phyloP scores from a whole-genome alignment of 1,140 invertebrate genomes.

The Phocides pigmalion region DNA sequence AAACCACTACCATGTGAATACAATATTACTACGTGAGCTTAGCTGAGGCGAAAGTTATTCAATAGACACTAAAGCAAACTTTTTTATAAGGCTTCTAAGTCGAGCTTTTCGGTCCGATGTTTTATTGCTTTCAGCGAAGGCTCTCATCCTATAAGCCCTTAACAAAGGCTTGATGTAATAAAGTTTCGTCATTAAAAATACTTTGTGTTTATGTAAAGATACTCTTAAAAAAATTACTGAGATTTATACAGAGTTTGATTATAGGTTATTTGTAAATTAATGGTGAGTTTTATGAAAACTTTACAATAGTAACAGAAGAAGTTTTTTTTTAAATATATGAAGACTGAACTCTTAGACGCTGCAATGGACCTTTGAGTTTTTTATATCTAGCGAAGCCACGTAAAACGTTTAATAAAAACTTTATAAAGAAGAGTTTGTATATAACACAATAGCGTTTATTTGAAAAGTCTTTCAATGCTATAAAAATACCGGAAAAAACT shows the following conservation, averaged over 20 bases:
- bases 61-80: background rate
- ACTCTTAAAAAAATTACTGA: background rate
- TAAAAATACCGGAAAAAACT: slow-evolving; percentile 2
- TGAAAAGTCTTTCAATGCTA: background rate
- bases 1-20: too few species aligned
- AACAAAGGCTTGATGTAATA: slow-evolving; percentile 8
- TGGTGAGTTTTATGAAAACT: too few species aligned
- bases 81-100: slow-evolving; percentile 6
- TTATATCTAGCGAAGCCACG: too few species aligned
- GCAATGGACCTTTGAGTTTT: too few species aligned
- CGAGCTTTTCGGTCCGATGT: background rate
- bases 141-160: slow-evolving; percentile 11
- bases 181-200: slow-evolving; percentile 10
- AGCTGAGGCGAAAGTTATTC: background rate
- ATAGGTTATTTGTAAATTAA: too few species aligned
- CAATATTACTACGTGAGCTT: background rate
- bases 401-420: too few species aligned
- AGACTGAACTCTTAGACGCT: too few species aligned
- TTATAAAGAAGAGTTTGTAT: background rate
- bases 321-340: too few species aligned
- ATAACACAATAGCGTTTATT: background rate
- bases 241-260: background rate
- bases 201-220: slow-evolving; percentile 10
- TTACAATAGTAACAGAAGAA: too few species aligned
- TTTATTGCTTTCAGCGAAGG: slow-evolving; percentile 15